Base-by-base conservation (phyloP, 2,888 invertebrate species). In the Cistogaster globosa region DNA sequence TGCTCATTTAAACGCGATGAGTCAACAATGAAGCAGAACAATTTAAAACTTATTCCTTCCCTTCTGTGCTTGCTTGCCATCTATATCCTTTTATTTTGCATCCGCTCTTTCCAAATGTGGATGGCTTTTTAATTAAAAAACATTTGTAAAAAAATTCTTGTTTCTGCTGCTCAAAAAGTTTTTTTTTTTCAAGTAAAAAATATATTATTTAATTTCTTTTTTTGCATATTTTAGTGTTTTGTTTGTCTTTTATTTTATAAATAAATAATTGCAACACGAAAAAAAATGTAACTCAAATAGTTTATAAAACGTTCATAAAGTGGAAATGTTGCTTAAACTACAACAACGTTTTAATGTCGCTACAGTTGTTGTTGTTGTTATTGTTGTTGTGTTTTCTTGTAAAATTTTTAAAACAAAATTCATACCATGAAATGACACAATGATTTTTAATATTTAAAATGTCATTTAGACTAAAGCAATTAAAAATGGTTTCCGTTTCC, bases 41-140 rank as follows among this genome's bases (percentile, higher is more conserved):
- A 36, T n/a, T 48, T 11, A 60, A 60, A 2, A 60, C 60, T 72
- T n/a, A 32, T 63, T 45, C n/a, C 48, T 5, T 1, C 12, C 20
- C 16, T 53, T 12, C 53, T 32, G 1, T 42, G 12, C 42, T 4
- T 42, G 12, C 42, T 42, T 42, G 12, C 12, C 42, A 7, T 42
- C 42, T 42, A 32, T 32, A 32, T 12, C 42, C 12, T 42, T 42
- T 42, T 42, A 42, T 3, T 1, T 2, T 11, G 42, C 42, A 12
- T 42, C 2, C 42, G 48, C 11, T 53, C 7, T 55, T 32, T 4
- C 45, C 38, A 42, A 76, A 55, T 55, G 12, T 55, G 36, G n/a
- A 62, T 62, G 69, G 26, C 42, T 69, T 79, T 79, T 71, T 79
- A 79, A 79, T 79, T 79, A 79, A 79, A 75, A 76, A 76, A 20